Conservation (phyloP, 2,113 vertebrate genomes). For the Cranoglanis bouderius region DNA sequence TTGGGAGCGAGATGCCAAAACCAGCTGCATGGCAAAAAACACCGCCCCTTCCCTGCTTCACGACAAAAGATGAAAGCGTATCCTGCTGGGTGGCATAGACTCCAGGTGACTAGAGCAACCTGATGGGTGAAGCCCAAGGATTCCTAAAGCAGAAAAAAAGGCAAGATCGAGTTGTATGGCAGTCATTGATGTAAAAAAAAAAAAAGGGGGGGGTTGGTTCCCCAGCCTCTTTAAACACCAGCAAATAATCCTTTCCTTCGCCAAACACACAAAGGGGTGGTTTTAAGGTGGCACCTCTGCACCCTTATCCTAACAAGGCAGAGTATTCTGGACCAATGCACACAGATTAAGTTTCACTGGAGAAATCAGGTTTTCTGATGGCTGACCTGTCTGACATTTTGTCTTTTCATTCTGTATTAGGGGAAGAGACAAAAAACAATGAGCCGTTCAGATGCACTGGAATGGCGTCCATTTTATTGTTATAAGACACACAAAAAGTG, state of each 20-base stretch:
- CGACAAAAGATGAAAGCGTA: conserved; percentile 75
- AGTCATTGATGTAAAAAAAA: conserved; percentile 60
- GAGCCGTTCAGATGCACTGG: not conserved
- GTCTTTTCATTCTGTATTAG: not conserved
- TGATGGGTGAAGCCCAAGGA: conserved; percentile 62
- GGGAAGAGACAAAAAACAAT: not conserved
- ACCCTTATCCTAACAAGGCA: conserved; percentile 61
- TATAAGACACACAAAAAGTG: not conserved
- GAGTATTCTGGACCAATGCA: conserved; percentile 56
- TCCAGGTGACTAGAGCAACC: conserved; percentile 77
- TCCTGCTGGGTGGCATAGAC: conserved; percentile 70
- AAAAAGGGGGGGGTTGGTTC: conserved; percentile 60
- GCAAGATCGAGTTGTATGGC: conserved; percentile 64
- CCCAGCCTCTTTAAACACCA: conserved; percentile 63
- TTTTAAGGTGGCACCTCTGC: conserved; percentile 69
- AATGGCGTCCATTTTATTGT: not conserved
- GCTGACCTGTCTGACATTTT: conserved; percentile 44
- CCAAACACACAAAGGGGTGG: conserved; percentile 67
- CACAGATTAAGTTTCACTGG: conserved; percentile 67
- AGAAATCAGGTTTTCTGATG: conserved; percentile 46
- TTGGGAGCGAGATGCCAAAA: conserved; percentile 57
- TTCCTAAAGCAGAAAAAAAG: conserved; percentile 60
- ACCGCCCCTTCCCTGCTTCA: conserved; percentile 53
- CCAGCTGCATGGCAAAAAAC: conserved; percentile 69
- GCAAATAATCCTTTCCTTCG: conserved; percentile 71